phyloP scores from a whole-genome alignment of 2,113 vertebrate genomes.

The Puffinus mauretanicus region DNA sequence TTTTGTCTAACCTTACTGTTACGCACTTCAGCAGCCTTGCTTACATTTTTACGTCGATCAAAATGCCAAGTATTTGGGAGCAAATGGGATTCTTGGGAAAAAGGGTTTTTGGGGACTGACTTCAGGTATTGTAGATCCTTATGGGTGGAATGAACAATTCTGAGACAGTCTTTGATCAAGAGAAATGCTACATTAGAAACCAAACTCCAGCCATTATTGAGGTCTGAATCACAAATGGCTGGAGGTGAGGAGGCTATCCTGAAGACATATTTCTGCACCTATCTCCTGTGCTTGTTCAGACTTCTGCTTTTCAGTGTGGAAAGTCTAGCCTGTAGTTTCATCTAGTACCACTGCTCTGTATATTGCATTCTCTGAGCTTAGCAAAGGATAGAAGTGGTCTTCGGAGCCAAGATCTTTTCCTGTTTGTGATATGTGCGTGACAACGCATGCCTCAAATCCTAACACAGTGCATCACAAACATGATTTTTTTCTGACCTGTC shows the following conservation, averaged over 20 bases:
- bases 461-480: background rate
- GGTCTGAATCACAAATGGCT: background rate
- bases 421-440: rapidly evolving
- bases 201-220: background rate
- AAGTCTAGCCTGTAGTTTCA: background rate
- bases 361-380: background rate
- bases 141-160: background rate
- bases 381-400: background rate
- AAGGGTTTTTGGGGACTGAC: background rate
- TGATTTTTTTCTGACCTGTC: background rate
- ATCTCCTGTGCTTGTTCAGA: background rate
- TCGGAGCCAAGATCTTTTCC: background rate
- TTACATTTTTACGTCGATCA: background rate
- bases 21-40: background rate
- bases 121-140: background rate
- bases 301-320: background rate
- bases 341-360: background rate
- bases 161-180: background rate
- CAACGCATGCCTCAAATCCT: background rate
- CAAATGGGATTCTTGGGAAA: background rate
- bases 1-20: background rate
- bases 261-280: background rate
- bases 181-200: background rate
- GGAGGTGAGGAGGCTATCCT: background rate
- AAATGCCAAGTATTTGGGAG: background rate